Evolutionary conservation across 2,797 vertebrate genomes (phyloP).

Genomic region (Lacerta bilineata): DNA sequence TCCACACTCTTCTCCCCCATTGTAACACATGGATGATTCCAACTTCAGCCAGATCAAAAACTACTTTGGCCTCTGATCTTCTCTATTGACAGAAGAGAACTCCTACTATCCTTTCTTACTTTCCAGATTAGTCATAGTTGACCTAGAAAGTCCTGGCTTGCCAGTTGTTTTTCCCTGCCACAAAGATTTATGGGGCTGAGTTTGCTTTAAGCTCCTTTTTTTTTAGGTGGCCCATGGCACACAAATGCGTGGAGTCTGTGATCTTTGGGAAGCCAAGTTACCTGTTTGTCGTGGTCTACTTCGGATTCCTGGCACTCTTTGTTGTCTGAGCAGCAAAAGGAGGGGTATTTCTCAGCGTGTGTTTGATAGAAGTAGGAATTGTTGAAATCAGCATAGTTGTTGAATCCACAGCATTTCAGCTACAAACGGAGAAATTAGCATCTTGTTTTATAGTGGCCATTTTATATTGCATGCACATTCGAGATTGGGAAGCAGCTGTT

Average conservation of each 20-base stretch:
- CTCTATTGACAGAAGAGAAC: not conserved
- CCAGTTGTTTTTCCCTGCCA: not conserved
- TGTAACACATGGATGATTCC: not conserved
- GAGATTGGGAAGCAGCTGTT: not conserved
- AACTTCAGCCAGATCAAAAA: not conserved
- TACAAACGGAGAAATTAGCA: constrained; percentile 14
- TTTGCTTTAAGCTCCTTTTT: not conserved
- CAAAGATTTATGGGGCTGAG: not conserved
- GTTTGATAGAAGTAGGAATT: constrained; percentile 44
- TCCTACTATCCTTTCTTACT: not conserved
- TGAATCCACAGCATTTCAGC: constrained; percentile 60
- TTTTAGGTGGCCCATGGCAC: not conserved
- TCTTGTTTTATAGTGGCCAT: not conserved
- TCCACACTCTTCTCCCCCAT: not conserved
- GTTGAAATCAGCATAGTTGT: constrained; percentile 46
- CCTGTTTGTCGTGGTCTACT: not conserved
- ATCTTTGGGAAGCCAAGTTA: not conserved
- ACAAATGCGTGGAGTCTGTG: not conserved
- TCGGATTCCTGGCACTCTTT: not conserved
- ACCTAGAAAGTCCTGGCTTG: not conserved
- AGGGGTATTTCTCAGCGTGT: constrained; percentile 35
- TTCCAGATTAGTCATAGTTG: too few relatives aligned
- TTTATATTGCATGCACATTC: not conserved
- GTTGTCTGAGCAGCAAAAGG: not conserved
- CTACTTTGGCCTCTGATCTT: not conserved